phyloP scores from a whole-genome alignment of 2,113 vertebrate species.

The Spermophilus dauricus region DNA sequence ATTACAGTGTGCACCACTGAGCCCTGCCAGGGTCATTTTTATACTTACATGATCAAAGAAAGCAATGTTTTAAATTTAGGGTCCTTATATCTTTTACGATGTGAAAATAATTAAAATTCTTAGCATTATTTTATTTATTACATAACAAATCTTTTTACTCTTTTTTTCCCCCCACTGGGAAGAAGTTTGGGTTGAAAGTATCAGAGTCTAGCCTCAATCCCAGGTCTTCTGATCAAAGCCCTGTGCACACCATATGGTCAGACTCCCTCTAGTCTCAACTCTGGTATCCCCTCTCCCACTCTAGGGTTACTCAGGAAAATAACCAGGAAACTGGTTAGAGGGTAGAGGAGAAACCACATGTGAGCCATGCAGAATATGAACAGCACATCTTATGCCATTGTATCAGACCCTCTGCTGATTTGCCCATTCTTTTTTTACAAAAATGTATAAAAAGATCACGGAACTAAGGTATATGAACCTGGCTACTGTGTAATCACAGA shows the following conservation, averaged over 20 bases:
- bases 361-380: not conserved
- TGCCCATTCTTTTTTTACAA: not conserved
- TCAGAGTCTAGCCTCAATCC: not conserved
- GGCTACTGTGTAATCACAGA: not conserved
- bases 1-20: no score
- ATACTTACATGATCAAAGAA: not conserved
- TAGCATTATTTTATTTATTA: constrained; percentile 20
- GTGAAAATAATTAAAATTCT: constrained; percentile 44
- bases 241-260: no score
- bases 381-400: not conserved
- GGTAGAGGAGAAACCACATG: not conserved
- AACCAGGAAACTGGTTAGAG: not conserved
- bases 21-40: not conserved
- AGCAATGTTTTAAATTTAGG: not conserved
- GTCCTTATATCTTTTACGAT: not conserved
- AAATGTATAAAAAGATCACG: not conserved
- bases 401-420: not conserved
- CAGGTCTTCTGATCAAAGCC: not conserved
- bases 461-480: not conserved
- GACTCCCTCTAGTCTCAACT: not conserved
- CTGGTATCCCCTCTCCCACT: no score
- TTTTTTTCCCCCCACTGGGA: not conserved
- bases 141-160: not conserved
- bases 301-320: not conserved
- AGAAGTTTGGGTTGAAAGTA: not conserved